Conservation (phyloP, 2,888 invertebrate genomes). For the Philaethria dido region DNA sequence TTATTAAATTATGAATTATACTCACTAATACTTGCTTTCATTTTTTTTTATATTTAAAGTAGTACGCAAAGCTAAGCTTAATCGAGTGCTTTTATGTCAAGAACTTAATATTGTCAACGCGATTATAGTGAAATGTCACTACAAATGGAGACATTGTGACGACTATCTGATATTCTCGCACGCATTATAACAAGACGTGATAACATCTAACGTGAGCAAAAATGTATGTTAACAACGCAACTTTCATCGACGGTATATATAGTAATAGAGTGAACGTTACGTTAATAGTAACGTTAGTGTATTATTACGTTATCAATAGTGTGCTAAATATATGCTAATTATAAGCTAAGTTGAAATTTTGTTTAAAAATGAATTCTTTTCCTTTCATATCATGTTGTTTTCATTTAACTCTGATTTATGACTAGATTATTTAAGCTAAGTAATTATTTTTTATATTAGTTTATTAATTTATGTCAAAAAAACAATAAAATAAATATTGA, state of each 20-base stretch:
- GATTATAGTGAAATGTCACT: slow-evolving; percentile 32
- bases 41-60: too few species aligned
- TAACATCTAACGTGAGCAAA: slow-evolving; percentile 43
- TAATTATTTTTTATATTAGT: not conserved
- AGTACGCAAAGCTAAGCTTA: too few species aligned
- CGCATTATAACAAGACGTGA: slow-evolving; percentile 28
- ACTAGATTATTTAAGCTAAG: not conserved
- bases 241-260: slow-evolving; percentile 31
- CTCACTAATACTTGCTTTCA: too few species aligned
- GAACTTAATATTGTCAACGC: not conserved
- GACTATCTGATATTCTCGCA: slow-evolving; percentile 34
- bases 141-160: slow-evolving; percentile 38
- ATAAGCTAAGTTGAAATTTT: not conserved
- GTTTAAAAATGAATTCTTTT: not conserved
- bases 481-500: not conserved
- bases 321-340: too few species aligned
- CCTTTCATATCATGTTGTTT: not conserved
- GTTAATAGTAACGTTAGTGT: not conserved
- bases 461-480: not conserved
- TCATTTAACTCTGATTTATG: not conserved
- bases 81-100: not conserved
- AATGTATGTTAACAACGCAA: slow-evolving; percentile 22
- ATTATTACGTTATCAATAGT: not conserved
- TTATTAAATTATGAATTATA: too few species aligned
- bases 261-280: not conserved